phyloP scores from a whole-genome alignment of 2,888 invertebrate genomes.

The Balanococcus diminutus region DNA sequence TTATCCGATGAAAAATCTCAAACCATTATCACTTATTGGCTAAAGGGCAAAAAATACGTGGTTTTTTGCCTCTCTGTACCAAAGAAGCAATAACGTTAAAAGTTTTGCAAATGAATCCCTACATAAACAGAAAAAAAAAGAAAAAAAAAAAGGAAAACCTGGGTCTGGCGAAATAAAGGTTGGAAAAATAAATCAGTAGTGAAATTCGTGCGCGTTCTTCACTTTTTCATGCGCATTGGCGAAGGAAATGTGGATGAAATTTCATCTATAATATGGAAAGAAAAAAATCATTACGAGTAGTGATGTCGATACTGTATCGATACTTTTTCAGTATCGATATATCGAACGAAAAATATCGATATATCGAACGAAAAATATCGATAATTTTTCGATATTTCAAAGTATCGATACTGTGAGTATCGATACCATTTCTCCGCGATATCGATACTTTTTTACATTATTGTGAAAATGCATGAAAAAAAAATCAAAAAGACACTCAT shows the following conservation, averaged over 20 bases:
- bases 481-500: no score
- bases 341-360: no score
- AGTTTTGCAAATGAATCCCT: slow-evolving; percentile 13
- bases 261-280: neutral
- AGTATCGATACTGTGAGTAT: no score
- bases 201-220: neutral
- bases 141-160: neutral
- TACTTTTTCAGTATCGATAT: no score
- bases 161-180: neutral
- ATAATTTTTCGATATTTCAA: no score
- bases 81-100: slow-evolving; percentile 15
- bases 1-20: neutral
- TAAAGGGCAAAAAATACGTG: neutral
- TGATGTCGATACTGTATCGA: no score
- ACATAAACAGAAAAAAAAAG: neutral
- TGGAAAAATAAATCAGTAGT: neutral
- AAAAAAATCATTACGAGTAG: neutral
- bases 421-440: no score
- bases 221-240: neutral
- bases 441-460: no score
- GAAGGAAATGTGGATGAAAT: neutral
- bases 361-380: no score
- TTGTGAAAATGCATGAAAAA: no score
- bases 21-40: slow-evolving; percentile 4
- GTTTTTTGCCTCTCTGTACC: neutral